Conservation (phyloP, 2,113 vertebrate genomes). For the Vidua chalybeata region DNA sequence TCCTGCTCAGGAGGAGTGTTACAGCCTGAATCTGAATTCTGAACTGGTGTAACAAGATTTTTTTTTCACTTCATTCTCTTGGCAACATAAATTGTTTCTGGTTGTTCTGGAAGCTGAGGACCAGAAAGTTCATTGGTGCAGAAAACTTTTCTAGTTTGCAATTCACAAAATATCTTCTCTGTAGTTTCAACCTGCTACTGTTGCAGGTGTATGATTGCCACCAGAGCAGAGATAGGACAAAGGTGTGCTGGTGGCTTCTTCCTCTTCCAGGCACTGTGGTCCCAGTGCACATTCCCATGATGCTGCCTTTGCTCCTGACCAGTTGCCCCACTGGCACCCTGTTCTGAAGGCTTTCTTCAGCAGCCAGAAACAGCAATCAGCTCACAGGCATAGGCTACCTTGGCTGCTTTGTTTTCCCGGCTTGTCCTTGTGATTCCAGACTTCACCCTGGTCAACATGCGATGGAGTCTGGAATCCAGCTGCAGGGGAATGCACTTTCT, state of each 20-base stretch:
- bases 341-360: background rate
- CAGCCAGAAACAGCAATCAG: background rate
- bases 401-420: background rate
- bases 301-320: background rate
- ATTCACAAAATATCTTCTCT: background rate
- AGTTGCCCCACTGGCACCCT: background rate
- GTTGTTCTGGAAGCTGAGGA: background rate
- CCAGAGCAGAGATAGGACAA: background rate
- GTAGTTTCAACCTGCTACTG: background rate
- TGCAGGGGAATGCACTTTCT: background rate
- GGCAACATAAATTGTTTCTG: background rate
- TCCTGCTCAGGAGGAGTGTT: background rate
- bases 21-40: background rate
- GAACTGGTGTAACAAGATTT: background rate
- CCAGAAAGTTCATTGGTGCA: background rate
- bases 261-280: background rate
- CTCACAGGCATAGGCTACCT: background rate
- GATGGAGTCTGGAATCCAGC: background rate
- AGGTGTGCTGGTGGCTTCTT: background rate
- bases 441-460: background rate
- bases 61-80: background rate
- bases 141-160: background rate
- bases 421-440: background rate
- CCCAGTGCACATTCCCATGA: fast-evolving
- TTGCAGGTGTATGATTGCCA: background rate